phyloP scores from a whole-genome alignment of 30 jellyfish, hydroid and myxozoan genomes.

The Hydractinia echinata region DNA sequence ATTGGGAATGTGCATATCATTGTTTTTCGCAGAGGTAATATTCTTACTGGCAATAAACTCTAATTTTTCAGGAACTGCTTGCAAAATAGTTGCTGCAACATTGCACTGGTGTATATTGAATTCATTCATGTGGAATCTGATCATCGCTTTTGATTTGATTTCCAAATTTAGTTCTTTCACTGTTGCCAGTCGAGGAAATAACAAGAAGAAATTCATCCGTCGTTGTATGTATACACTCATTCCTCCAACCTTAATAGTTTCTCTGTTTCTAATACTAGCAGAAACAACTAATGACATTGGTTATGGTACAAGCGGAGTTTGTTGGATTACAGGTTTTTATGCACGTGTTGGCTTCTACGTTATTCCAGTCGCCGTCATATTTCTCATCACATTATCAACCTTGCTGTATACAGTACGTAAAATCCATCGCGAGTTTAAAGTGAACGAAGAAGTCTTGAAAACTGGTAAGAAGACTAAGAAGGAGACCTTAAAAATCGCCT shows the following conservation, averaged over 20 bases:
- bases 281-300: not conserved
- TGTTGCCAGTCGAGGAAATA: not conserved
- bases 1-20: not conserved
- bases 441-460: not conserved
- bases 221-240: not conserved
- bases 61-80: not conserved
- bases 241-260: not conserved
- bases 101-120: not conserved
- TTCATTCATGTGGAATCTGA: not conserved
- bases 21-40: not conserved
- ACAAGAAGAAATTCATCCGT: not conserved
- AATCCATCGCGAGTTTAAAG: not conserved
- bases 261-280: not conserved
- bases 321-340: not conserved
- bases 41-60: not conserved
- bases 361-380: not conserved
- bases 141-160: not conserved
- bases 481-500: not conserved
- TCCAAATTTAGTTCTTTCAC: not conserved
- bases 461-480: not conserved
- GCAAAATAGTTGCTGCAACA: not conserved
- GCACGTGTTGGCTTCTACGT: not conserved
- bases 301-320: not conserved
- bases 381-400: not conserved
- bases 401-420: not conserved